Conservation (phyloP, 2,888 invertebrate genomes). For the Plagodis pulveraria region DNA sequence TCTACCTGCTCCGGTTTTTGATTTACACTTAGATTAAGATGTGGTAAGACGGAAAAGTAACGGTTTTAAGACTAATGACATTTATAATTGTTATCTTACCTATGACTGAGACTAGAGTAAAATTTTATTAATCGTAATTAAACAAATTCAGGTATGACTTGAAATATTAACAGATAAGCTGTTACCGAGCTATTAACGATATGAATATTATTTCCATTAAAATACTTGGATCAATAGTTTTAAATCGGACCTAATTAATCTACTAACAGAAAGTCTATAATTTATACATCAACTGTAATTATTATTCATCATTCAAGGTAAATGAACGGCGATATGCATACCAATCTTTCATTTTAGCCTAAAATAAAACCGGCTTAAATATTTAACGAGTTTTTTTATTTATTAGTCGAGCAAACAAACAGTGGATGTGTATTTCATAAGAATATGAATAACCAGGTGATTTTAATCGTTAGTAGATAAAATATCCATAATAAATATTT, state of each 20-base stretch:
- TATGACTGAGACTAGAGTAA: slow-evolving; percentile 14
- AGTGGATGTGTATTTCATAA: slow-evolving; percentile 70
- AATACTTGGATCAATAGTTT: slow-evolving; percentile 60
- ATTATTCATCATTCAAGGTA: slow-evolving; percentile 79
- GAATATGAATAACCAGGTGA: slow-evolving; percentile 70
- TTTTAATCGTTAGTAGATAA: slow-evolving; percentile 75
- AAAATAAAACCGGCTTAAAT: slow-evolving; percentile 66
- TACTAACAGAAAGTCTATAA: slow-evolving; percentile 71
- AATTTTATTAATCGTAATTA: slow-evolving; percentile 18
- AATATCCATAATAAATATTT: slow-evolving; percentile 72
- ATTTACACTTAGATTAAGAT: slow-evolving; percentile 7
- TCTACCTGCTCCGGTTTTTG: slow-evolving; percentile 29
- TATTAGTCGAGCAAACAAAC: slow-evolving; percentile 67
- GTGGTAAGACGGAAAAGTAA: background rate
- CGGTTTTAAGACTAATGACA: slow-evolving; percentile 5
- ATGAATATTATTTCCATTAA: slow-evolving; percentile 57
- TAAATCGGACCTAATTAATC: slow-evolving; percentile 65
- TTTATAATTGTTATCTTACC: slow-evolving; percentile 1
- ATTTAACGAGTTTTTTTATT: slow-evolving; percentile 65
- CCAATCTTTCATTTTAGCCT: slow-evolving; percentile 73
- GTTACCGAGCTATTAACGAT: slow-evolving; percentile 44
- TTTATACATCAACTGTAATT: slow-evolving; percentile 65
- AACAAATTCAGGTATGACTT: slow-evolving; percentile 24
- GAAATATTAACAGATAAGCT: slow-evolving; percentile 40
- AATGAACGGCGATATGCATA: slow-evolving; percentile 72